These are phyloP conservation scores for Ciconia nigra DNA, from an alignment of 2,797 vertebrate species.

Conservation along the genomic window DNA sequence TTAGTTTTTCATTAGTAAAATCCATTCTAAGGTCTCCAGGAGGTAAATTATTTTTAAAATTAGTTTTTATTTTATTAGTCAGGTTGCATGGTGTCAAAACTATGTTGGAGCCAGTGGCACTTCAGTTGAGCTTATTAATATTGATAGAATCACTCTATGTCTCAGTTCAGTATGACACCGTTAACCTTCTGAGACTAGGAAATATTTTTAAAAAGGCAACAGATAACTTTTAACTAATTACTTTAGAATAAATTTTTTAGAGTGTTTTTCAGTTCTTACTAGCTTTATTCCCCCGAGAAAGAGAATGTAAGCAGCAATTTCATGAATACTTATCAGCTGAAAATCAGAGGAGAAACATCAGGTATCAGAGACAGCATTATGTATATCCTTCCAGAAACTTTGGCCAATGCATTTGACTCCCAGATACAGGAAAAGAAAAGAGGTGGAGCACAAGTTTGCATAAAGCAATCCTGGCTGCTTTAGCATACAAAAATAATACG, in stretches of 20 bases:
- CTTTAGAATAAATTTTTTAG: background rate
- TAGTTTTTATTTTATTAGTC: constrained; percentile 73
- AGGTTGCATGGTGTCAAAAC: constrained; percentile 62
- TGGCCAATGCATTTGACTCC: background rate
- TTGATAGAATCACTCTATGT: constrained; percentile 56
- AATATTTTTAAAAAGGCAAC: constrained; percentile 45
- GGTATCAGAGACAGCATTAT: background rate
- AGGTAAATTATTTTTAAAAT: constrained; percentile 77
- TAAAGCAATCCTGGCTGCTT: background rate
- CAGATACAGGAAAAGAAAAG: background rate
- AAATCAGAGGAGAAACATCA: background rate
- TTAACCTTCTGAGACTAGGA: constrained; percentile 59
- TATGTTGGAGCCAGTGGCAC: constrained; percentile 34
- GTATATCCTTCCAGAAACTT: background rate
- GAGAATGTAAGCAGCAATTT: background rate
- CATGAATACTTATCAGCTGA: background rate
- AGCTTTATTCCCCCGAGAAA: background rate
- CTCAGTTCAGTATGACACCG: constrained; percentile 34
- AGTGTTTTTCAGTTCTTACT: background rate
- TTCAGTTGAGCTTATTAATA: constrained; percentile 68
- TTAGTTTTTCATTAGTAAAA: constrained; percentile 60
- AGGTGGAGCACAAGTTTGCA: background rate
- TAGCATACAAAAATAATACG: background rate
- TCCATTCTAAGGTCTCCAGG: constrained; percentile 70
- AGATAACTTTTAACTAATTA: background rate